phyloP scores from a whole-genome alignment of 2,797 vertebrate genomes.

The Moxostoma hubbsi region DNA sequence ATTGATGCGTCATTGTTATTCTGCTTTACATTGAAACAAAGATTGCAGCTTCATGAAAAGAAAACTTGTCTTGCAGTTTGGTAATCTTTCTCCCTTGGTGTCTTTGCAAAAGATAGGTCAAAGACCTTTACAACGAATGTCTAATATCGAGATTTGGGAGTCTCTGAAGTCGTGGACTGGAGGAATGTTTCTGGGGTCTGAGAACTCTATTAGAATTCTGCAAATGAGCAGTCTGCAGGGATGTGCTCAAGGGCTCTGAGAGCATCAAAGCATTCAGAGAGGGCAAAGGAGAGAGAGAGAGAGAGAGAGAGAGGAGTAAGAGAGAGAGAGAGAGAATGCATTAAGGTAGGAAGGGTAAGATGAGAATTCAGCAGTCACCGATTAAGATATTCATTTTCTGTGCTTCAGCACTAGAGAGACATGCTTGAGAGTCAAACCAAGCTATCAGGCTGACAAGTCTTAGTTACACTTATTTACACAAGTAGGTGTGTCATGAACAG shows the following conservation, averaged over 20 bases:
- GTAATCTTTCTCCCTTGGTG: slow-evolving; percentile 38
- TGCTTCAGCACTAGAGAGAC: slow-evolving; percentile 14
- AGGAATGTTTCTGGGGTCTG: slow-evolving; percentile 52
- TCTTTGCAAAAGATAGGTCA: slow-evolving; percentile 51
- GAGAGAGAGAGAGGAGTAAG: not conserved
- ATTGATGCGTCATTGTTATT: slow-evolving; percentile 26
- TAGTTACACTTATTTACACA: not conserved
- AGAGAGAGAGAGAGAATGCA: slow-evolving; percentile 5
- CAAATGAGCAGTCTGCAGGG: slow-evolving; percentile 56
- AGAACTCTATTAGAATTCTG: slow-evolving; percentile 63
- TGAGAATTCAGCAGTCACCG: slow-evolving; percentile 32
- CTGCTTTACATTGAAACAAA: slow-evolving; percentile 33
- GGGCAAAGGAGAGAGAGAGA: slow-evolving; percentile 23
- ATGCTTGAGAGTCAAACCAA: slow-evolving; percentile 23
- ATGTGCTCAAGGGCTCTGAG: slow-evolving; percentile 41
- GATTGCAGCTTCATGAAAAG: slow-evolving; percentile 31
- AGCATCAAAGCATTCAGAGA: slow-evolving; percentile 56
- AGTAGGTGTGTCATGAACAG: not conserved
- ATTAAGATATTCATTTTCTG: slow-evolving; percentile 46
- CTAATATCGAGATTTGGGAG: slow-evolving; percentile 53
- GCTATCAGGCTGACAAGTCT: not conserved
- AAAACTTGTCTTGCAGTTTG: slow-evolving; percentile 38
- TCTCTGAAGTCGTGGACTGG: slow-evolving; percentile 43
- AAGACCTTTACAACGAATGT: slow-evolving; percentile 49
- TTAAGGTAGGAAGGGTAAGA: slow-evolving; percentile 24